Evolutionary conservation across 2,888 invertebrate genomes (phyloP), one percentile per base, ranked within the genome.

Genomic region (Cheilosia grossa): DNA sequence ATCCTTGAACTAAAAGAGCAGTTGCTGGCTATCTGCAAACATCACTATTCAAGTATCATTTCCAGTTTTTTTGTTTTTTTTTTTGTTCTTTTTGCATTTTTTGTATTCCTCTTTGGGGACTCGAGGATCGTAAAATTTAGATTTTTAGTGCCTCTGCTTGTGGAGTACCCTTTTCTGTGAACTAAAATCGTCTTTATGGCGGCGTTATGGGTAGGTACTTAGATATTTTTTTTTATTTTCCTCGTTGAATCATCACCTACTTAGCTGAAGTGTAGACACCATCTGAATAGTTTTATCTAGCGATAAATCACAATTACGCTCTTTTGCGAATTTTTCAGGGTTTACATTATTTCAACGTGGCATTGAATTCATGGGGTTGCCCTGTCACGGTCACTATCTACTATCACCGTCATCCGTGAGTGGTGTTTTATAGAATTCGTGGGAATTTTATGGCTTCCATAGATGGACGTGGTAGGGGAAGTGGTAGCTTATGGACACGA

Each of bases 351-450:
- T 44, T 56, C 27, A 47, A 4, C 9, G 17, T 59, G 58, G 27
- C 19, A 13, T 17, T 54, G n/a, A 30, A 17, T 42, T 21, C n/a
- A 42, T 66, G 40, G 37, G 40, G 42, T 19, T 66, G 56, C 82
- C 64, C 7, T 83, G 79, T 79, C 82, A 83, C 69, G 82, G 82
- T 24, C 74, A 79, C 27, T 58, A 58, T 79, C 37, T 69, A 79
- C 27, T 58, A 58, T 79, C 37, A 37, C 37, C 63, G 82, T 83
- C 63, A 79, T 49, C 63, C 79, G 73, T 79, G 67, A 83, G 56
- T 83, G 79, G 72, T 69, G 79, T 40, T 69, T 24, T 53, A 83
- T 79, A 63, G 67, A 67, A 64, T 63, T 79, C 54, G 79, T 82
- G 79, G 51, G 82, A 82, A 78, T 54, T 72, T 51, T 49, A 37